Base-by-base conservation (phyloP, 1,140 invertebrate genomes). In the Parapsyche elsis region DNA sequence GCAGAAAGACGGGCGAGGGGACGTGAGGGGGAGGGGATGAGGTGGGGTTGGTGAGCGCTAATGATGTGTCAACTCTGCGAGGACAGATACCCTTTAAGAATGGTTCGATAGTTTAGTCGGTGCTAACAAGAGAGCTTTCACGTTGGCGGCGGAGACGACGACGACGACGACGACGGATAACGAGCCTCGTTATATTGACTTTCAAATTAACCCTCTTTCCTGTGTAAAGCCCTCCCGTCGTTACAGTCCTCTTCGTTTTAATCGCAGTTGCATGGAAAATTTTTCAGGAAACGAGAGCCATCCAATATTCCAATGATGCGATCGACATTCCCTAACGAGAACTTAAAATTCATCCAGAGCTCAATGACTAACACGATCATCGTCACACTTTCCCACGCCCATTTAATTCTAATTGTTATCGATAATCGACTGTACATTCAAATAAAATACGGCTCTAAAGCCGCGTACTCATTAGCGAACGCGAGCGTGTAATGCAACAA, bases 151-250 rank as follows among this genome's bases (percentile, higher is more conserved):
- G 30, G 30, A 38, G 49, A 12, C 21, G 64, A 19, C n/a, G 24
- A 14, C 21, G 26, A 61, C 75, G 64, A 19, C 59, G 24, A 14
- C 21, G 46, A 61, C 59, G 16, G 75, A 77, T 77, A 77, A 77
- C 75, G 75, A 77, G 57, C 75, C 46, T 77, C 75, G 75, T 77
- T 77, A 77, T 77, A 77, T 77, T 77, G 75, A 77, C 75, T 77
- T 77, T 77, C 75, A 77, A 77, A 77, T 77, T 77, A 77, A 77
- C 75, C 26, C 75, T 77, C 53, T 57, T 75, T 19, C 75, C 12
- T 9, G 71, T 16, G 16, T 21, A 12, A 38, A 23, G 5, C 9
- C n/a, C 57, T 9, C 19, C 57, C 19, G 5, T 16, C 14, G 14
- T 53, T 57, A 14, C 46, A 10, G 16, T 46, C 30, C 14, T 24